A percentile compares a stretch with the other conserved stretches of the same genome.
phyloP scores from a whole-genome alignment of 2,113 vertebrate genomes.

The Glareola pratincola region DNA sequence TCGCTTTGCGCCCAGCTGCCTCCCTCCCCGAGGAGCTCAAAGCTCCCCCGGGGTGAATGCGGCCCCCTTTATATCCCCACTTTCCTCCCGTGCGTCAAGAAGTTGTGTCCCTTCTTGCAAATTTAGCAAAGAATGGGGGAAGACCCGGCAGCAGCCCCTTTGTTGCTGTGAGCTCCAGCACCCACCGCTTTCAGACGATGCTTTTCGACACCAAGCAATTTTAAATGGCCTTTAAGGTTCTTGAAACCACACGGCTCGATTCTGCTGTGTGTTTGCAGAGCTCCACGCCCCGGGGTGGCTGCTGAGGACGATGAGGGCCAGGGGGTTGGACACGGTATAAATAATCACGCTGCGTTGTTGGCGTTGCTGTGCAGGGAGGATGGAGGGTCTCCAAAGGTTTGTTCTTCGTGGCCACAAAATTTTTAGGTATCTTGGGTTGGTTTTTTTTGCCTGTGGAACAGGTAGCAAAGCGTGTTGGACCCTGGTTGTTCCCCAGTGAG shows the following conservation, averaged over 20 bases:
- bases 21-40: not conserved
- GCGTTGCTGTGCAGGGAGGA: fast-evolving
- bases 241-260: not conserved
- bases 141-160: not conserved
- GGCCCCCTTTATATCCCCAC: not conserved
- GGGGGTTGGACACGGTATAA: not conserved
- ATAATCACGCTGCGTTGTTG: not conserved
- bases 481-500: not conserved
- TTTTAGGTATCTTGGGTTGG: not conserved
- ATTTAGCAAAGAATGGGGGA: not conserved
- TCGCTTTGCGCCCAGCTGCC: not conserved
- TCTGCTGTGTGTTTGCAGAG: not conserved
- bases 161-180: not conserved
- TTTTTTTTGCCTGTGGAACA: not conserved
- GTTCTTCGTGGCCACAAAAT: not conserved
- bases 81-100: not conserved
- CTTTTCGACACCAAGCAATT: not conserved
- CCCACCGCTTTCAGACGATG: fast-evolving
- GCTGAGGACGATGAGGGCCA: not conserved
- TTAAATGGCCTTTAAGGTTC: not conserved
- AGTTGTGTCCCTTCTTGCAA: not conserved
- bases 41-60: not conserved
- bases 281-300: not conserved
- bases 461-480: not conserved
- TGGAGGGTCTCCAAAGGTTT: not conserved